These are phyloP conservation scores for Anguilla anguilla DNA, from an alignment of 2,797 vertebrate species.

Conservation along the genomic window DNA sequence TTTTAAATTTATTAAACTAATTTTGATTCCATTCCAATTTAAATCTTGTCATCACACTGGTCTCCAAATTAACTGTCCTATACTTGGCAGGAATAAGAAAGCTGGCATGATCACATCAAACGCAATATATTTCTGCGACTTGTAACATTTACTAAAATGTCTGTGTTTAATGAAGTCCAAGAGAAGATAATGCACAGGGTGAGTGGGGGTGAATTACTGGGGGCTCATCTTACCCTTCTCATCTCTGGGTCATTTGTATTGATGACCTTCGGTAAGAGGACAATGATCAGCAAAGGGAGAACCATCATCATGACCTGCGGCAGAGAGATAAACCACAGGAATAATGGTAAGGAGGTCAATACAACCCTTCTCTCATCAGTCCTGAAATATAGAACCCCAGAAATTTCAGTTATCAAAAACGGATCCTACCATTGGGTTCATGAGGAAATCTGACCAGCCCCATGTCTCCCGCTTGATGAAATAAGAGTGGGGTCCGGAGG, in stretches of 20 bases:
- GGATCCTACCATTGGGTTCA: slow-evolving; percentile 95
- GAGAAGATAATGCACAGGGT: not conserved
- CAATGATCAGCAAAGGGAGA: slow-evolving; percentile 93
- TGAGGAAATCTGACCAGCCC: slow-evolving; percentile 99
- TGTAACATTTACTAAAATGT: not conserved
- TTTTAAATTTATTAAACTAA: not conserved
- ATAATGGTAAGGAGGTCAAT: not conserved
- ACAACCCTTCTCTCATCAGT: not conserved
- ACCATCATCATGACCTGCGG: slow-evolving; percentile 99
- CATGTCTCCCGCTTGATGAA: slow-evolving; percentile 98
- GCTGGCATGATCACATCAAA: not conserved
- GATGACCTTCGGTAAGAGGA: slow-evolving; percentile 95
- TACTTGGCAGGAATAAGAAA: not conserved
- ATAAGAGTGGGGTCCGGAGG: slow-evolving; percentile 86
- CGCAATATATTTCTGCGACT: not conserved
- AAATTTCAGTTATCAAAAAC: not conserved
- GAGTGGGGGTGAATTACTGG: not conserved
- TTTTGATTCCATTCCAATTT: not conserved
- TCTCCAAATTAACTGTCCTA: not conserved
- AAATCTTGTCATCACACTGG: not conserved
- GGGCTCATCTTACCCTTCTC: slow-evolving; percentile 84
- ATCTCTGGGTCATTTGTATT: slow-evolving; percentile 99
- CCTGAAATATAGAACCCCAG: not conserved
- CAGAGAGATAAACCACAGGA: slow-evolving; percentile 27
- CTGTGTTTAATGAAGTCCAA: not conserved